Percentiles rank a stretch among this genome's conserved stretches.
These are phyloP conservation scores for Chelon labrosus DNA, from an alignment of 2,797 vertebrate genomes.

Conservation along the genomic window DNA sequence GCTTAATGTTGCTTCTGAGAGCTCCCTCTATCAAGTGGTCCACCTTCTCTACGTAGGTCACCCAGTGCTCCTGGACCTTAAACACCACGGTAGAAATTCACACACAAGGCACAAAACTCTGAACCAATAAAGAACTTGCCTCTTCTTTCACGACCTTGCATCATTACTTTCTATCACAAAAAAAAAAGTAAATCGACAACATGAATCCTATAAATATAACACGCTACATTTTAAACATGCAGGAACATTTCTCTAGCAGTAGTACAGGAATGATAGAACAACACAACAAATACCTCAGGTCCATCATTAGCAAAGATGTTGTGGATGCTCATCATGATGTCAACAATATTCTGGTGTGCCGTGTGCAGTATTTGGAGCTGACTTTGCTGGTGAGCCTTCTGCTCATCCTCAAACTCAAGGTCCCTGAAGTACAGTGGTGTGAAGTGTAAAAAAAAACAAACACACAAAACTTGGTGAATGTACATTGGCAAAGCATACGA, in stretches of 20 bases:
- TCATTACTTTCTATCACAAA: too few species aligned
- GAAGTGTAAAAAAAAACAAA: not conserved
- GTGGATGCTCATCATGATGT: constrained; percentile 83
- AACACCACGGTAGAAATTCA: constrained; percentile 37
- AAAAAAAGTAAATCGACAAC: not conserved
- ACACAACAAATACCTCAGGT: constrained; percentile 79
- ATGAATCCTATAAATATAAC: not conserved
- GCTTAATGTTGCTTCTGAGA: constrained; percentile 86
- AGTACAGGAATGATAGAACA: constrained; percentile 9
- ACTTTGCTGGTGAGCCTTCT: constrained; percentile 79
- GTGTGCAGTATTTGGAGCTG: constrained; percentile 77
- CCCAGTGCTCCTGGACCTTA: constrained; percentile 90
- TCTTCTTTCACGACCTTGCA: not conserved
- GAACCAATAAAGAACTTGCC: not conserved
- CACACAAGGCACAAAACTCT: not conserved
- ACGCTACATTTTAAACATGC: not conserved
- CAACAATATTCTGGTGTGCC: constrained; percentile 82
- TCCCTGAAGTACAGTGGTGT: constrained; percentile 64
- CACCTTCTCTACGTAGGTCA: constrained; percentile 83
- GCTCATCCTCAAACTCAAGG: constrained; percentile 87
- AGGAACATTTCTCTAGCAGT: not conserved
- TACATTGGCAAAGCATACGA: not conserved
- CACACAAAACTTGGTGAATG: not conserved
- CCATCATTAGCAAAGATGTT: constrained; percentile 87
- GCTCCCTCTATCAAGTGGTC: constrained; percentile 89